A percentile compares a stretch with the other conserved stretches of the same genome.
phyloP scores from a whole-genome alignment of 2,888 invertebrate species.

The Callyntrura guangdongensis region DNA sequence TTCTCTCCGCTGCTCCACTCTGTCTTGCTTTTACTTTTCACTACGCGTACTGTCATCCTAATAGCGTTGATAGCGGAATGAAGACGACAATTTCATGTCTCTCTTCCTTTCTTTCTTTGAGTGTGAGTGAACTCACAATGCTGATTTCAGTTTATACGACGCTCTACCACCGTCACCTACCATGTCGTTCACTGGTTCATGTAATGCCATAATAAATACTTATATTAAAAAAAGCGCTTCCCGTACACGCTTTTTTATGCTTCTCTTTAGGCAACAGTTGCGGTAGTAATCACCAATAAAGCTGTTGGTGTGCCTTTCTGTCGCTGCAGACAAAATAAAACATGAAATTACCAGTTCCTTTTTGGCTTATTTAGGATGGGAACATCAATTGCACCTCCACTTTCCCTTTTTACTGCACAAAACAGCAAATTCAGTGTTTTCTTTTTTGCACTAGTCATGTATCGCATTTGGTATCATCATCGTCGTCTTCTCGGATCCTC shows the following conservation, averaged over 20 bases:
- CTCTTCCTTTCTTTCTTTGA: not conserved
- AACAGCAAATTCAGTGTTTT: slow-evolving; percentile 8
- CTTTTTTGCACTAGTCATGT: slow-evolving; percentile 7
- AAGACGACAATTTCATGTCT: not conserved
- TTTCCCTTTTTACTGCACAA: not conserved
- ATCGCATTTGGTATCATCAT: slow-evolving; percentile 40
- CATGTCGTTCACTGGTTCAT: not conserved
- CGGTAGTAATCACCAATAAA: slow-evolving; percentile 30
- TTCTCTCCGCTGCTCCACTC: not conserved
- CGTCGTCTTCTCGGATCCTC: not conserved
- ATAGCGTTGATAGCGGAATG: not conserved
- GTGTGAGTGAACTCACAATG: not conserved
- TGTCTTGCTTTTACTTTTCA: not conserved
- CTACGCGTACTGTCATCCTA: not conserved
- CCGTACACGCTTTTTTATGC: not conserved
- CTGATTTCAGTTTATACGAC: not conserved
- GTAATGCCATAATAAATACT: not conserved
- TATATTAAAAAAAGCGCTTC: not conserved
- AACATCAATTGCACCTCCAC: slow-evolving; percentile 41
- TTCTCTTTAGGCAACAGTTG: not conserved
- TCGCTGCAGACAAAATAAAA: slow-evolving; percentile 22
- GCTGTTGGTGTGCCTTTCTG: slow-evolving; percentile 4
- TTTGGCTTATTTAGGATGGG: slow-evolving; percentile 5
- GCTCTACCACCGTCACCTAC: not conserved
- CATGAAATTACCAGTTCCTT: slow-evolving; percentile 11